These are phyloP conservation scores for Hucho hucho DNA, from an alignment of 2,113 vertebrate genomes.

Conservation along the genomic window DNA sequence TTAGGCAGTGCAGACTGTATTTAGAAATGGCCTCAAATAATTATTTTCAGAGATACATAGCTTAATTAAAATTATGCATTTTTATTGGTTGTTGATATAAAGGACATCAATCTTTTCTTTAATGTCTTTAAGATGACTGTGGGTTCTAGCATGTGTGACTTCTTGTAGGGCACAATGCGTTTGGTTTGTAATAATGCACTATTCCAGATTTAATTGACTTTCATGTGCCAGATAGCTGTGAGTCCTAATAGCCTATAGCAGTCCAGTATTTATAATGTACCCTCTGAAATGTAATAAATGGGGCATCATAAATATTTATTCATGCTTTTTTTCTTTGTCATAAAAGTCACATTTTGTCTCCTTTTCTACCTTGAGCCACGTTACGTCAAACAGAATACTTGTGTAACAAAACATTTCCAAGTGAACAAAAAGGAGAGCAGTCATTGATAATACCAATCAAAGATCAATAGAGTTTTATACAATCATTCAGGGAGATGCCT, in stretches of 20 bases:
- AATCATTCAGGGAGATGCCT: too few relatives aligned
- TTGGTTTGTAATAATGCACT: constrained; percentile 64
- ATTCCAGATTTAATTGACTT: constrained; percentile 28
- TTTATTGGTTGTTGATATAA: constrained; percentile 38
- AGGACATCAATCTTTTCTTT: constrained; percentile 50
- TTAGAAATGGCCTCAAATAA: constrained; percentile 60
- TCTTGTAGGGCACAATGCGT: constrained; percentile 56
- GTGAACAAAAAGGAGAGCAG: too few relatives aligned
- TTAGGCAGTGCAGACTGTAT: constrained; percentile 70
- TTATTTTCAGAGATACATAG: constrained; percentile 55
- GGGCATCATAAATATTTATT: constrained; percentile 48
- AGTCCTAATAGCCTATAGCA: constrained; percentile 53
- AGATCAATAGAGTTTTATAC: too few relatives aligned
- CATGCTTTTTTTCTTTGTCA: constrained; percentile 36
- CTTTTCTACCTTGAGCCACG: background rate
- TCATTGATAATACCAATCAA: too few relatives aligned
- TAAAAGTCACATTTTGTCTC: background rate
- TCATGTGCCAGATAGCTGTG: constrained; percentile 49
- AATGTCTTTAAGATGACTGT: constrained; percentile 56
- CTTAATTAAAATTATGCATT: constrained; percentile 64
- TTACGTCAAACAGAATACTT: background rate
- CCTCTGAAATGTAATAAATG: constrained; percentile 63
- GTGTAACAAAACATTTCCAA: background rate
- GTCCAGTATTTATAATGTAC: constrained; percentile 67
- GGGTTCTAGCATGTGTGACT: constrained; percentile 57